Evolutionary conservation across 2,888 invertebrate genomes (phyloP), one percentile per base, ranked within the genome.

Genomic region (Trissolcus brochymenae): DNA sequence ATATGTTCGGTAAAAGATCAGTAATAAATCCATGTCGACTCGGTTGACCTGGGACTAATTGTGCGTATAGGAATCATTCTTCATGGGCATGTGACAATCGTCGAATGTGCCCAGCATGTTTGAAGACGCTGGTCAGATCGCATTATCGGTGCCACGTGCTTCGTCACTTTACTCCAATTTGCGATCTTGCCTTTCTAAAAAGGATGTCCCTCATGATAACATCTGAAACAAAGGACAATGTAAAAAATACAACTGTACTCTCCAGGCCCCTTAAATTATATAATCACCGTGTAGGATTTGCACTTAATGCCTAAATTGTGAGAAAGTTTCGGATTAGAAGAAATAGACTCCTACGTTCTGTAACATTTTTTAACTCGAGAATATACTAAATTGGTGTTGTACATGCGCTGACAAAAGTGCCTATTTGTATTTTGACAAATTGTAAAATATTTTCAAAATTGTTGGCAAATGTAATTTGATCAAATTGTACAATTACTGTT

Each of bases 151-250:
- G 78, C 76, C 78, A 79, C 78, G 76, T 75, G 78, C 76, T 64
- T 16, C 43, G 60, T 65, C 78, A 79, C 75, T 76, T 79, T 72
- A 73, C 76, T 68, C 60, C 72, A 79, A 79, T 79, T 76, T 72
- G 67, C 51, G 54, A 66, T 57, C 78, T 66, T 40, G 71, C 56
- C 75, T 73, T 79, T 79, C 72, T 76, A 79, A 79, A 76, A 78
- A 78, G 78, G 78, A 78, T 78, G 72, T 78, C 35, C 78, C 64
- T 78, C 54, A 75, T 78, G 71, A 78, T 78, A 67, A 71, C 19
- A 67, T 66, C 70, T 64, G 74, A 71, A 71, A 55, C 51, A 55
- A 71, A 62, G 62, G 59, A 61, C 49, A 56, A 41, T 14, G 19
- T 46, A 25, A 70, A 43, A 25, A 57, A 13, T 56, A 41, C 65